Base-by-base conservation (phyloP, 2,797 vertebrate species). In the Cyclopterus lumpus region DNA sequence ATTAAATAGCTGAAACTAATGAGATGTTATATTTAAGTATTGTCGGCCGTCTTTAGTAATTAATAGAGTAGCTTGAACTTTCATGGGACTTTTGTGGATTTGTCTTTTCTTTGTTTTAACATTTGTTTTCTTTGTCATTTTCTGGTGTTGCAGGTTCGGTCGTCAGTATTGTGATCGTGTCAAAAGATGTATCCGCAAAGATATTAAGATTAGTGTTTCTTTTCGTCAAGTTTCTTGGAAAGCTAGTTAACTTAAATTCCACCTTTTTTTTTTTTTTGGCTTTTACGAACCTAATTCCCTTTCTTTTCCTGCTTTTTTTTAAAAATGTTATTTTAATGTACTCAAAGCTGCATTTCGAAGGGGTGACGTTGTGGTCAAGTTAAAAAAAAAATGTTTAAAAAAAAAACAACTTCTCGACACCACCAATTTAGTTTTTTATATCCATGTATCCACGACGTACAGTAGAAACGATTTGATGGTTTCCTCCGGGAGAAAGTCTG, bases 341-440 rank as follows among this genome's bases (percentile, higher is more conserved):
- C 54, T 46, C 22, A 26, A 61, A 2, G n/a, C 63, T 63, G 80
- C 53, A 34, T 66, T 86, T 70, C 65, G 36, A 78, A 66, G 58
- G 72, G 46, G 57, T 73, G 66, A 71, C 63, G 58, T 36, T 16
- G 57, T 81, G 61, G 77, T 20, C 30, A 62, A n/a, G 55, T 75
- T 74, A 60, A 46, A 48, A 67, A 66, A 61, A 42, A 2, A 28
- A 28, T 26, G 28, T 28, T 28, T 26, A 28, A n/a, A n/a, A n/a
- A 44, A 2, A 34, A 57, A 73, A 48, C 16, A 66, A n/a, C n/a
- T 83, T 87, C 81, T 71, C 60, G 65, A 70, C 69, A 57, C 44
- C 75, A 67, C 36, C 67, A 82, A 44, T 64, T 85, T 51, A 54
- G 66, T 86, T 86, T 86, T 88, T 82, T 88, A 69, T 79, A 73